Evolutionary conservation across 2,113 vertebrate species (phyloP).

Genomic region (Strigops habroptila): DNA sequence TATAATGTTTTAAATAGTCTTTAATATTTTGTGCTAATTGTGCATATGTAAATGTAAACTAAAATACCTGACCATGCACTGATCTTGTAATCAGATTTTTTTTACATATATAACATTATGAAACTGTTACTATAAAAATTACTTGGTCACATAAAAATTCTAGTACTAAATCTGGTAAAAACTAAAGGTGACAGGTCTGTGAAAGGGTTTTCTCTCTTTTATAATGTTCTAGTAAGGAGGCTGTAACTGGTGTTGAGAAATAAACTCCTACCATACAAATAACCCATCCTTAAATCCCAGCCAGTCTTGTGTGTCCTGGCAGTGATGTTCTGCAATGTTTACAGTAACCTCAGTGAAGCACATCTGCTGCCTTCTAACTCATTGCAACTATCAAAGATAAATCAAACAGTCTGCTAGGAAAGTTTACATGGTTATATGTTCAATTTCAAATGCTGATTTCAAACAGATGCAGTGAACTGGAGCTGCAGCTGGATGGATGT

Average conservation of each 20-base stretch:
- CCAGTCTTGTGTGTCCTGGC: not conserved
- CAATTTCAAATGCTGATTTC: not conserved
- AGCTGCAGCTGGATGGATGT: not conserved
- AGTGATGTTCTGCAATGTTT: not conserved
- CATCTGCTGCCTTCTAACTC: not conserved
- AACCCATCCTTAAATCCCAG: not conserved
- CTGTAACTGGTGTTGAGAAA: not conserved
- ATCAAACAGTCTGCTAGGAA: not conserved
- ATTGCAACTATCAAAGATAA: not conserved
- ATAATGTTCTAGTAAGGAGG: not conserved
- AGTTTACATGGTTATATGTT: not conserved
- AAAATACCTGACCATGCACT: not conserved
- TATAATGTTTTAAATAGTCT: not conserved
- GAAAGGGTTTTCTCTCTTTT: not conserved
- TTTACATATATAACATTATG: not conserved
- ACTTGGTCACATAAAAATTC: not conserved
- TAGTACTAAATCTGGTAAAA: not conserved
- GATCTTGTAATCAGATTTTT: not conserved
- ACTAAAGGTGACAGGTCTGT: not conserved
- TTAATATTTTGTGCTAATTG: not conserved
- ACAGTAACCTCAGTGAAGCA: not conserved
- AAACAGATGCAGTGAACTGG: not conserved
- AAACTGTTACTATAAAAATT: not conserved
- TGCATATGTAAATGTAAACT: not conserved
- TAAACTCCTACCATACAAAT: not conserved